phyloP scores from a whole-genome alignment of 2,888 invertebrate genomes.

The Apotomis betuletana region DNA sequence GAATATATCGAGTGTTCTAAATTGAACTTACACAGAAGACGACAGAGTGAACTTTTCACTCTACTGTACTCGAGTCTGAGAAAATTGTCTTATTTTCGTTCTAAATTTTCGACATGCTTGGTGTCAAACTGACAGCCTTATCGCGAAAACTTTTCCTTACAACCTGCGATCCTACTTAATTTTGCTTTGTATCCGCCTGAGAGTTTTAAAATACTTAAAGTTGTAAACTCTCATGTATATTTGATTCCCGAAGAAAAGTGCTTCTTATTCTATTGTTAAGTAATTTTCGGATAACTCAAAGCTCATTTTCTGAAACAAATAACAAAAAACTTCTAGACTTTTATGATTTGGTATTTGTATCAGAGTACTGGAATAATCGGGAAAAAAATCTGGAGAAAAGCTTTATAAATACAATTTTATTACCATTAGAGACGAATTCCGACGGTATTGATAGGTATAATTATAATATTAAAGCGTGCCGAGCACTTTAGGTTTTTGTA shows the following conservation, averaged over 20 bases:
- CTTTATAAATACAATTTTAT: no score
- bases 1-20: neutral
- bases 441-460: no score
- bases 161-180: constrained; percentile 8
- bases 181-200: neutral
- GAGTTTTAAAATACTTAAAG: neutral
- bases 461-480: no score
- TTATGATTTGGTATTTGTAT: no score
- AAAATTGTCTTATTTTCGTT: neutral
- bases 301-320: no score
- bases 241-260: neutral
- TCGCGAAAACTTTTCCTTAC: constrained; percentile 9
- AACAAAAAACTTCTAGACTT: no score
- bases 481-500: no score
- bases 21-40: neutral
- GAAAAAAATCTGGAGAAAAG: no score
- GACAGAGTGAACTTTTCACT: neutral
- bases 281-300: no score
- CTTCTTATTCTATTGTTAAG: no score
- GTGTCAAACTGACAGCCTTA: constrained; percentile 16
- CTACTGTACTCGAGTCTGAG: neutral
- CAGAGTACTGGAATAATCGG: no score
- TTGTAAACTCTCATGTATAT: neutral
- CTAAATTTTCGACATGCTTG: constrained; percentile 6
- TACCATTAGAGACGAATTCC: no score